Base-by-base conservation (phyloP, 23 tunicate species). In the Oikopleura dioica region DNA sequence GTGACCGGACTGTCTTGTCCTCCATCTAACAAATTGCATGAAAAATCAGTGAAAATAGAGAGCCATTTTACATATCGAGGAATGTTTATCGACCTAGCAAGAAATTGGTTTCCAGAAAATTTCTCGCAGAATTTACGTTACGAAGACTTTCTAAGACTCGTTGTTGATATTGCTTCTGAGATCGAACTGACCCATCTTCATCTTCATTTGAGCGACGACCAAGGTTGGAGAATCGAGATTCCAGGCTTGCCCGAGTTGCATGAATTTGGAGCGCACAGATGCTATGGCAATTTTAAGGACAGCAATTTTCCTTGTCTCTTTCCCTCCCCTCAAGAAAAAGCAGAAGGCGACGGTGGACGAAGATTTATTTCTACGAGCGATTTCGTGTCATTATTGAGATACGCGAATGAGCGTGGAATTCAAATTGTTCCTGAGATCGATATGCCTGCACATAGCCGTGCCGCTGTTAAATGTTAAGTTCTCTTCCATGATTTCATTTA, bases 161-260 rank as follows among this genome's bases (percentile, higher is more conserved):
- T 44, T 9, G 21, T 44, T 44, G 55, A 44, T 44, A 44, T 44
- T 44, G 21, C 21, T 9, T 9, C 55, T 9, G 21, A 9, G 9
- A 9, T 44, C 50, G 79, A 83, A 36, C 36, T 83, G 0, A 83
- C 79, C 80, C 59, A 67, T 30, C 77, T 83, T 29, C 87, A 83
- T 63, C 35, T 83, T 37, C 87, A 83, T 36, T 79, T 83, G 29
- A 79, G 82, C 69, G 87, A 83, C 36, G 87, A 83, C 38, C 82
- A 83, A 33, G 87, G 82, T 16, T 83, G 87, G 87, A 79, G 87
- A 38, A 35, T 83, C 0, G 82, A 83, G 38, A 79, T 83, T 37
- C 50, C 59, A 35, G 87, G 59, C 26, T 38, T 82, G 36, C 86
- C 86, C 0, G 86, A 82, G 68, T 78, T 82, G 4, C 78, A 81